Percentiles rank a stretch among this genome's conserved stretches.
Conservation (phyloP, 2,797 vertebrate genomes). For the Ficedula albicollis region DNA sequence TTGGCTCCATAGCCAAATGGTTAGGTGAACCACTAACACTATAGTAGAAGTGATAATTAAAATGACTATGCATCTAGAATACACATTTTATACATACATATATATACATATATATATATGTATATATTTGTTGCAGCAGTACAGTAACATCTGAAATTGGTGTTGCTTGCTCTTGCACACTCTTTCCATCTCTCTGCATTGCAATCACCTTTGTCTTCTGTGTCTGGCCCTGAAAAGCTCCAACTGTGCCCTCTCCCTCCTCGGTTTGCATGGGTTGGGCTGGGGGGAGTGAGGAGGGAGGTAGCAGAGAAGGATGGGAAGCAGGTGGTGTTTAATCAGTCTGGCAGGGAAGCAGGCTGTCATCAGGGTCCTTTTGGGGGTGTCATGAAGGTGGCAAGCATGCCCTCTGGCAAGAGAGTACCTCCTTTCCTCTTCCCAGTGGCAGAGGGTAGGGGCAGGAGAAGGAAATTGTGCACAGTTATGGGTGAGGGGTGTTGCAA, state of each 20-base stretch:
- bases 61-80: neutral
- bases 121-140: neutral
- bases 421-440: neutral
- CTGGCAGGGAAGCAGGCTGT: conserved; percentile 30
- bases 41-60: neutral
- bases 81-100: neutral
- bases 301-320: neutral
- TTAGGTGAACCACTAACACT: neutral
- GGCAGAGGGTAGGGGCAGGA: neutral
- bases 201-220: neutral
- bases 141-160: neutral
- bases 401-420: conserved; percentile 32
- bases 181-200: neutral
- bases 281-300: neutral
- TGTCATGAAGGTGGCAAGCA: conserved; percentile 26
- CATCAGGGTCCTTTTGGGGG: conserved; percentile 18
- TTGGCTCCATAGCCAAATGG: neutral
- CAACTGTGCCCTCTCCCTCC: neutral
- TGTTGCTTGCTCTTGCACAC: neutral
- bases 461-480: neutral
- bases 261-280: neutral
- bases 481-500: neutral
- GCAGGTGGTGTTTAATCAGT: conserved; percentile 49
- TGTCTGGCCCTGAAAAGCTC: neutral
- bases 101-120: no score